Evolutionary conservation across 2,888 invertebrate species (phyloP), one percentile per base, ranked within the genome.

Genomic region (Sarcophaga variegata): DNA sequence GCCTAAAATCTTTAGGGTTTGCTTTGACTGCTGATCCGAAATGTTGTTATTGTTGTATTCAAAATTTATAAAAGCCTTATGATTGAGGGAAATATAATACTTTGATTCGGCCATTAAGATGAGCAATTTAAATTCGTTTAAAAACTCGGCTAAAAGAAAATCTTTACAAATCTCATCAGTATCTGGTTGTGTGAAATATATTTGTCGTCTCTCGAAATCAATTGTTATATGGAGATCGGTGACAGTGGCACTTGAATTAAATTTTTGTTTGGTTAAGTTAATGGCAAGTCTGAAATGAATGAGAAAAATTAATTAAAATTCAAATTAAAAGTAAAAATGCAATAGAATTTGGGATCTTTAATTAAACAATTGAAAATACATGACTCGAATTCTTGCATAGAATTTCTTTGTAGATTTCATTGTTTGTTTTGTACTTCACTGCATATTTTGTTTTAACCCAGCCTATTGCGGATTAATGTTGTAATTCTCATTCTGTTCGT

Each of bases 81-180:
- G 60, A 63, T 87, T 84, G n/a, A 87, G 63, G 4, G 84, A 64
- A 20, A 87, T 54, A 22, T 75, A 77, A 49, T 78, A 87, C 59
- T 87, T 83, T 0, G 66, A 62, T 84, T 87, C 86, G 20, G 70
- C 86, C 75, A 87, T n/a, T 62, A 78, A 64, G 0, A 87, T 75
- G 11, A 78, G 83, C 37, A 87, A 59, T 54, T 81, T 81, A 60
- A 87, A 87, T 10, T 81, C 81, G 12, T 77, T 25, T 0, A 70
- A n/a, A 49, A 86, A 81, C 47, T 81, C 67, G 0, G 54, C 37
- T 6, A 74, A 25, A 11, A 66, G 12, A 0, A 76, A 27, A 17
- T 80, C 70, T 22, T 64, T 76, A 2, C 11, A 2, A n/a, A 70
- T 8, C 0, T 27, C 49, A 4, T 47, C 27, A 11, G 22, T 70